A percentile compares a stretch with the other conserved stretches of the same genome.
These are phyloP conservation scores for Stegastes partitus DNA, from an alignment of 2,113 vertebrate genomes.

Conservation along the genomic window DNA sequence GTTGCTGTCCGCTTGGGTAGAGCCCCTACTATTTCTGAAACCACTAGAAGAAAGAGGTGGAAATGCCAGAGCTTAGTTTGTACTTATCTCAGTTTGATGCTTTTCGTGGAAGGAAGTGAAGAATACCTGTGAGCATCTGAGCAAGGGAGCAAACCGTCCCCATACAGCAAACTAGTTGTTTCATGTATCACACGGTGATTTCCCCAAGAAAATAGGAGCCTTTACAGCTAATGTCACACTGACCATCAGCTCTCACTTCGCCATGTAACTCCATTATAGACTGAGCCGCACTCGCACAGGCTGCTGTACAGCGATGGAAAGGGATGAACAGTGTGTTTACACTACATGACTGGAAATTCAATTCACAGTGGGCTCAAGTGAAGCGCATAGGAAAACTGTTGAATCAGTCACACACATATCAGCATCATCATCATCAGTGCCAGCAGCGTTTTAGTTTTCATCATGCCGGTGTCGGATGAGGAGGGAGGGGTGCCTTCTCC, in stretches of 20 bases:
- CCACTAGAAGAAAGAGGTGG: not conserved
- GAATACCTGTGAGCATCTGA: not conserved
- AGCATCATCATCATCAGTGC: constrained; percentile 30
- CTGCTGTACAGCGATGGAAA: not conserved
- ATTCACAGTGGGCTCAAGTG: constrained; percentile 28
- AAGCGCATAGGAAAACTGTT: constrained; percentile 67
- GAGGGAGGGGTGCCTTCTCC: constrained; percentile 4
- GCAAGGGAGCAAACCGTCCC: not conserved
- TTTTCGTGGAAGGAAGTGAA: constrained; percentile 7
- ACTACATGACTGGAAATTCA: constrained; percentile 49
- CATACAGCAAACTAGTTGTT: not conserved
- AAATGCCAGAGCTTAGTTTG: not conserved
- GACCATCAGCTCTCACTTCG: constrained; percentile 29
- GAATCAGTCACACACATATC: constrained; percentile 49
- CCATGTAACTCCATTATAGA: constrained; percentile 18
- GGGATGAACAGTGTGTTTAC: constrained; percentile 30
- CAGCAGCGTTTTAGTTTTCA: constrained; percentile 3
- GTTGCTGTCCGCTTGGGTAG: not conserved
- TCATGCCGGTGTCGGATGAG: not conserved
- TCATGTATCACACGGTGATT: not conserved
- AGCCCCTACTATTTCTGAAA: not conserved
- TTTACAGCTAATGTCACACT: constrained; percentile 28
- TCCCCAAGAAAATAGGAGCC: not conserved
- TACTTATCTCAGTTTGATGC: not conserved
- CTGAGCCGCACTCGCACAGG: not conserved